Evolutionary conservation across 2,888 invertebrate genomes (phyloP).

Genomic region (Lydus trimaculatus): DNA sequence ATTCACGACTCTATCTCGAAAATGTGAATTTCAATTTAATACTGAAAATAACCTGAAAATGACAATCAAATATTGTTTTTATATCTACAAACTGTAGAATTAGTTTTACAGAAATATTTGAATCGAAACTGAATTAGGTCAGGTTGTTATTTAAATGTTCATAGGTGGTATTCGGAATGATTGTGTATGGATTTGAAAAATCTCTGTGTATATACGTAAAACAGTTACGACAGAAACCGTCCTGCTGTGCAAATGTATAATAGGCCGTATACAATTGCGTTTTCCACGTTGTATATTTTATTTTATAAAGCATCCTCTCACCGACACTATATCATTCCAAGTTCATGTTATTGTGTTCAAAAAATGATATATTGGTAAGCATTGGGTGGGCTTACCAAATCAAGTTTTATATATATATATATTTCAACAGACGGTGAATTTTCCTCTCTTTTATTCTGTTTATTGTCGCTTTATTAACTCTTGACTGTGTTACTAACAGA

Average conservation of each 20-base stretch:
- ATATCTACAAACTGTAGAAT: not conserved
- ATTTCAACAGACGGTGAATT: not conserved
- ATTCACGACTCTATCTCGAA: not conserved
- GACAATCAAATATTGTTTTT: not conserved
- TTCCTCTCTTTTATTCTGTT: not conserved
- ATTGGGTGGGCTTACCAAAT: constrained; percentile 22
- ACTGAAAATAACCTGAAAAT: not conserved
- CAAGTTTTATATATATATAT: constrained; percentile 5
- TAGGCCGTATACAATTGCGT: constrained; percentile 43
- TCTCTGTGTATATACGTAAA: not conserved
- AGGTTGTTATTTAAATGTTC: constrained; percentile 3
- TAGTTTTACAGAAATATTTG: not conserved
- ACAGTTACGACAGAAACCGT: constrained; percentile 21
- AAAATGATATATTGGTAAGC: constrained; percentile 47
- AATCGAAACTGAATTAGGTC: constrained; percentile 7
- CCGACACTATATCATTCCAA: constrained; percentile 49
- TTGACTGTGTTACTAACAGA: constrained; percentile 5
- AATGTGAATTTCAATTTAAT: not conserved
- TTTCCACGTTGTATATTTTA: constrained; percentile 49
- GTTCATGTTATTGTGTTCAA: constrained; percentile 50
- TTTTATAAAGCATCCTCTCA: constrained; percentile 44
- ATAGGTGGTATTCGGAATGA: constrained; percentile 14
- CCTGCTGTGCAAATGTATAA: constrained; percentile 38
- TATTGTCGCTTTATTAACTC: constrained; percentile 13
- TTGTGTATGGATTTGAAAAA: constrained; percentile 10